Evolutionary conservation across 2,797 vertebrate genomes (phyloP).

Genomic region (Rhyacichthys aspro): DNA sequence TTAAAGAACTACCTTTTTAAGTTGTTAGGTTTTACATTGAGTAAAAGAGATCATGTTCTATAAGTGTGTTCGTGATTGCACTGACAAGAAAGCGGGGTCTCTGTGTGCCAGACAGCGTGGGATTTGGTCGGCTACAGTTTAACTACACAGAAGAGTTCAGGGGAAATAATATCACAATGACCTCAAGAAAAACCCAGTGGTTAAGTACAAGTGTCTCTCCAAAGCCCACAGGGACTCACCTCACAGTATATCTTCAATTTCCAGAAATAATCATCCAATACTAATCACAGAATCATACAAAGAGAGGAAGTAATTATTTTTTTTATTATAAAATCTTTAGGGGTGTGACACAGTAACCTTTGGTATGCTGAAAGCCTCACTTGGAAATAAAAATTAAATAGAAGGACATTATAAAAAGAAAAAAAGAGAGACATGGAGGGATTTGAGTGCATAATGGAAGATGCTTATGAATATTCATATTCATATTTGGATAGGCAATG

Average conservation of each 20-base stretch:
- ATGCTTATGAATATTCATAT: conserved; percentile 83
- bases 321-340: conserved; percentile 84
- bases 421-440: conserved; percentile 57
- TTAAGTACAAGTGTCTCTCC: conserved; percentile 86
- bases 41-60: conserved; percentile 58
- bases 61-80: conserved; percentile 59
- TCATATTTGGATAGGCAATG: conserved; percentile 76
- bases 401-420: conserved; percentile 61
- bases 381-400: conserved; percentile 79
- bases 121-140: conserved; percentile 78
- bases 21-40: conserved; percentile 59
- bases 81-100: conserved; percentile 59
- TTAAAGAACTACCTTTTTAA: conserved; percentile 41
- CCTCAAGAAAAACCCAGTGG: conserved; percentile 73
- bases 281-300: conserved; percentile 87
- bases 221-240: conserved; percentile 79
- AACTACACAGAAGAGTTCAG: conserved; percentile 80
- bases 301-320: conserved; percentile 90
- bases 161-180: conserved; percentile 83
- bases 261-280: conserved; percentile 80
- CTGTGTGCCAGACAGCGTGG: conserved; percentile 64
- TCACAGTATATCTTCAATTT: conserved; percentile 73
- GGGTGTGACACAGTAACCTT: conserved; percentile 85
- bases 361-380: conserved; percentile 72
- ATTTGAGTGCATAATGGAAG: conserved; percentile 37